Base-by-base conservation (phyloP, 2,888 invertebrate genomes). In the Eurytoma californica region DNA sequence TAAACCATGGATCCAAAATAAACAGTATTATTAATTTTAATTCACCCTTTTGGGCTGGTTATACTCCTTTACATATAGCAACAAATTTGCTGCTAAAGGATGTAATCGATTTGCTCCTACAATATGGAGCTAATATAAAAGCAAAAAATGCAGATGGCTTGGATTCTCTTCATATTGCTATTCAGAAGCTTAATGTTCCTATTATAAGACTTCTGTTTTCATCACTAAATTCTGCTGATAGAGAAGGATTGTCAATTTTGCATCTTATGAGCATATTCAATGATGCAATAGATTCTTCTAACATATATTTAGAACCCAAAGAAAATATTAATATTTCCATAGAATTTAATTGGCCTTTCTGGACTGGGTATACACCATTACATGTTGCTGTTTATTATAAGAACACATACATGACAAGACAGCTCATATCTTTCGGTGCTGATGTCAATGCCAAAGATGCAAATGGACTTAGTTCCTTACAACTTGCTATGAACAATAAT, bases 301-400 rank as follows among this genome's bases (percentile, higher is more conserved):
- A 55, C 4, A 63, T 55, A 3, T 3, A 14, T 55, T 24, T 65
- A 5, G 30, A 39, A 20, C 14, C 53, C n/a, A 9, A 39, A 5
- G 39, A 16, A 2, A 39, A 73, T 14, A 14, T 67, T 14, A 60
- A 75, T 53, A 13, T 30, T 51, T 18, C 58, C 30, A 16, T 75
- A 51, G 51, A 24, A 4, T 51, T 18, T 16, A 30, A 49, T 9
- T 73, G 57, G 16, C 68, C 68, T 20, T 5, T 77, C 9, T 77
- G 77, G 77, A 14, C 70, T 47, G 77, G 65, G 5, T 77, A 47
- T 18, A 77, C 70, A 14, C 77, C 77, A 14, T 14, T 75, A n/a
- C 74, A 75, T 28, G 18, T 75, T 14, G 74, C 74, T 12, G 30
- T 67, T 18, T 51, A 75, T 30, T 30, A 51, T 0, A 28, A 67